Evolutionary conservation across 2,888 invertebrate genomes (phyloP), one percentile per base, ranked within the genome.

Genomic region (Drosophila algonquin): DNA sequence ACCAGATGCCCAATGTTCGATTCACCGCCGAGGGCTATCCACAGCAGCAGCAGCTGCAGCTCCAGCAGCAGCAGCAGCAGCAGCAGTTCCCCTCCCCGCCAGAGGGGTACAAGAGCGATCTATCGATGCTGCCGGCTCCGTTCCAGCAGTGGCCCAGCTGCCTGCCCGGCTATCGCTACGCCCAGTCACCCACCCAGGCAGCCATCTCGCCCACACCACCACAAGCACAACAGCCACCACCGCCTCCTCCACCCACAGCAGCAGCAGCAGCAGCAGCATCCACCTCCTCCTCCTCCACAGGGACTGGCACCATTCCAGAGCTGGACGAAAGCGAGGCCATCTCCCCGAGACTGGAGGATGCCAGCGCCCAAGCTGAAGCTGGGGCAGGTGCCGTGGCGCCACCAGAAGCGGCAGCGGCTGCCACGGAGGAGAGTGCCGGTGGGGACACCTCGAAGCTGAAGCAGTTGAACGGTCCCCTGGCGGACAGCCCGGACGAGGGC

Each of bases 401-500:
- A 9, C n/a, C 50, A n/a, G 40, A 40, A 7, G 10, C 69, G 12
- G n/a, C 72, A 1, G 10, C 69, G 9, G n/a, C 72, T 30, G 54
- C 44, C 16, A 21, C 55, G 18, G 72, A 64, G n/a, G 65, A 67
- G 35, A 57, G 54, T 51, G 58, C 61, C 53, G 21, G 61, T 50
- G 51, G 74, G 16, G 63, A 68, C 24, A 30, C 76, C 18, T 60
- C 76, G 92, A 80, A 94, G 92, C 81, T 94, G 92, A 90, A 93
- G 77, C 92, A 93, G 75, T 80, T 93, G 58, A 90, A 90, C 46
- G 92, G 92, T 54, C 93, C 93, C n/a, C 81, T 94, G 83, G 95
- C 96, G 18, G 97, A 97, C 89, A 97, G 96, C 92, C 96, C 97
- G 45, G 97, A 97, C 90, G 97, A 97, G 92, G 97, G 97, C 18